Base-by-base conservation (phyloP, 2,888 invertebrate genomes). In the Volucella zonaria region DNA sequence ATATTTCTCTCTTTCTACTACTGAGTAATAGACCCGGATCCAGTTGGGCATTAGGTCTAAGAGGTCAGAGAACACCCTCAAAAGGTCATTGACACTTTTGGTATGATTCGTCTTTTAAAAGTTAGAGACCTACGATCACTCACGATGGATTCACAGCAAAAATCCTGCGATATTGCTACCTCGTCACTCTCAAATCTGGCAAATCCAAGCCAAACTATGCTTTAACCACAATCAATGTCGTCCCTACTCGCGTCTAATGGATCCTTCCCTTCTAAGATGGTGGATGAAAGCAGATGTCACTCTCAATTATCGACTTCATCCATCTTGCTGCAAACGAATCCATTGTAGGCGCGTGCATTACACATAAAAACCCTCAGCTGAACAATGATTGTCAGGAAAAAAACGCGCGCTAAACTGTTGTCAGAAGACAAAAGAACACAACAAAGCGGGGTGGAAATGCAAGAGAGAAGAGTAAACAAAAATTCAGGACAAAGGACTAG, bases 221-320 rank as follows among this genome's bases (percentile, higher is more conserved):
- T 8, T 4, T 51, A 9, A 10, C 51, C 40, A 42, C 42, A 51
- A 52, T 66, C 54, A 54, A 67, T 54, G 43, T 18, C 23, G 18
- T 23, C 18, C 2, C 18, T 23, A 23, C 18, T 23, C 18, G 18
- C 0, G 1, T 23, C 18, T 23, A 23, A 23, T 23, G 18, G 18
- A 23, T 23, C 2, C 4, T 43, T 67, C 42, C 23, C 67, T 54
- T 42, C 23, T 59, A 31, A 31, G 31, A 31, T 51, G 67, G 59
- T 51, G 40, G n/a, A 12, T 14, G 51, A 43, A 31, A 42, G 52
- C 62, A 47, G 49, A 45, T 82, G 47, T 82, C 82, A 66, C 10
- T 52, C 18, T 54, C 64, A 79, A 82, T 82, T 59, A 82, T 74
- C 52, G 64, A 64, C 59, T 74, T 79, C 23, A 82, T 79, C 54